Base-by-base conservation (phyloP, 2,797 vertebrate genomes). In the Acropternis orthonyx region DNA sequence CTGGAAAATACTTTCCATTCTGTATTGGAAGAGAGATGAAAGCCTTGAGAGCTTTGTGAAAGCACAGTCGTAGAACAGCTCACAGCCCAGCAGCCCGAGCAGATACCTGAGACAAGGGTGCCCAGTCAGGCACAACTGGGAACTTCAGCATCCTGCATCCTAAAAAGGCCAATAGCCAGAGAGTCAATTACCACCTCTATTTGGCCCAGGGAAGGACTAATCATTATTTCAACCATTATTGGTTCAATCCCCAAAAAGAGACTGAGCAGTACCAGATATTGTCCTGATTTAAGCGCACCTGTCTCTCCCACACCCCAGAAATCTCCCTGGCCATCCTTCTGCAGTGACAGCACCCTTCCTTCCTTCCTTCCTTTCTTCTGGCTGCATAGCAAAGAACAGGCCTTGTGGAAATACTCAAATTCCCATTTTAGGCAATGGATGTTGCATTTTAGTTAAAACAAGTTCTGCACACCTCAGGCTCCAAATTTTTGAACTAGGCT, bases 1-100 rank as follows among this genome's bases (percentile, higher is more conserved):
- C 0, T 63, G 62, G 76, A 79, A 92, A 94, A 87, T 23, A 81
- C 48, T 92, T 93, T 85, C 56, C 28, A 63, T 88, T 88, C 69
- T 30, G 4, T 30, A 61, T 3, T 65, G 74, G 75, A 49, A 62
- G 26, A 65, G 71, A 85, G 75, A 80, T 7, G 9, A 94, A 96
- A 88, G 30, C n/a, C 55, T 59, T 48, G 18, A 71, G 32, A 76
- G 86, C 5, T 43, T 28, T 79, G 51, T 59, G 65, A 51, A 61
- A 58, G 44, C 2, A 3, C 32, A 56, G 41, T 41, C 3, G 8
- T 48, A 23, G 20, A 93, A 49, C 26, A 36, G 37, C 0, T 61
- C 83, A 49, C 8, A 34, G 46, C 17, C 18, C 11, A 34, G 49
- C 18, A 66, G 48, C 79, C 80, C 9, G 43, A 48, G 78, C 61